Evolutionary conservation across 2,113 vertebrate genomes (phyloP).

Genomic region (Pterocles gutturalis): DNA sequence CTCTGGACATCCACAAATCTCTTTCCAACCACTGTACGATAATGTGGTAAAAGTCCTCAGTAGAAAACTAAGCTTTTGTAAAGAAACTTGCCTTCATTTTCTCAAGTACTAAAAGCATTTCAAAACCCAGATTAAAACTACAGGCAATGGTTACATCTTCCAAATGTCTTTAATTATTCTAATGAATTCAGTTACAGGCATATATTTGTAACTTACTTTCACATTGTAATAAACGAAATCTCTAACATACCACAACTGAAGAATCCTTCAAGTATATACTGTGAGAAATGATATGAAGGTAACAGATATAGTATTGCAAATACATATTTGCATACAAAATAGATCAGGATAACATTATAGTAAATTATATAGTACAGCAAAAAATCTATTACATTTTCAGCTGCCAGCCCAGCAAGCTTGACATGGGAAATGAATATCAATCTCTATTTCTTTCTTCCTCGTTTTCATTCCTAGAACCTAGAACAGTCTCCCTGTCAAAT

Average conservation of each 20-base stretch:
- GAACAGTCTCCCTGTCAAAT: background rate
- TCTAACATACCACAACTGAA: conserved; percentile 12
- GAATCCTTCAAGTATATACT: conserved; percentile 3
- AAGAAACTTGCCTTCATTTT: background rate
- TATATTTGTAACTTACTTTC: background rate
- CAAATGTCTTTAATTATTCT: background rate
- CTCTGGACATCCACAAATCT: background rate
- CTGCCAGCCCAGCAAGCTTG: background rate
- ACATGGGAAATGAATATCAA: background rate
- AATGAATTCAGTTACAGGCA: background rate
- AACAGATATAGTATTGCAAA: background rate
- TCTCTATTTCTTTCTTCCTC: background rate
- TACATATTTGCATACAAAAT: conserved; percentile 33
- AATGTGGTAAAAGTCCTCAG: background rate
- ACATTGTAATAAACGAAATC: background rate
- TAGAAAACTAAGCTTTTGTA: background rate
- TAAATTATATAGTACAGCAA: background rate
- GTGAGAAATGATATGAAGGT: conserved; percentile 37
- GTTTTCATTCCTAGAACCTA: background rate
- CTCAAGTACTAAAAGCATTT: background rate
- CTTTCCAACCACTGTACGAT: background rate
- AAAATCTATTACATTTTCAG: background rate
- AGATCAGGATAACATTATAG: background rate
- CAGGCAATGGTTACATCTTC: background rate
- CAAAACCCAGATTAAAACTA: background rate